Evolutionary conservation across 2,797 vertebrate species (phyloP), one percentile per base, ranked within the genome.

Genomic region (Brachymystax lenok): DNA sequence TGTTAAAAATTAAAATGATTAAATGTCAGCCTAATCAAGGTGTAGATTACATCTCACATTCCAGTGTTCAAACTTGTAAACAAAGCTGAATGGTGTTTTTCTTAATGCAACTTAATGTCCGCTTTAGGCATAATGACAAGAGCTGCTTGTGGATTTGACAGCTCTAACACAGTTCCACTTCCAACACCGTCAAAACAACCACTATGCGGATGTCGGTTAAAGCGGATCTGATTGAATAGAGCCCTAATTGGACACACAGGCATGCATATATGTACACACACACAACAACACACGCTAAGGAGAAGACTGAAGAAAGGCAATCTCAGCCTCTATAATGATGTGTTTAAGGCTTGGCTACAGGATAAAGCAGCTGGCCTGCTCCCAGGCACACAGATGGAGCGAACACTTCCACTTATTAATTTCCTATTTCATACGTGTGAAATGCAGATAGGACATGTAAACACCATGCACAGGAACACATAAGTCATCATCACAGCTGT

Each of bases 361-460:
- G 52, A 61, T 28, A 17, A 68, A 63, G 30, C 72, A 74, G 12
- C 72, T 74, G 72, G 33, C 19, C 52, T 24, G 72, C 59, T 46
- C 21, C 72, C 33, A 74, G 30, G 56, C 72, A 46, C 33, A 40
- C 72, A 74, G 72, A 74, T 74, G 72, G 72, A 74, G 72, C 21
- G 30, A 68, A 30, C 7, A 68, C 28, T 30, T 16, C 63, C 27
- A 67, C 14, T 68, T 68, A 68, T 33, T 68, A 4, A 59, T 68
- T 68, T 17, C 21, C 8, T 68, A 19, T 27, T 63, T 7, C 59
- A 21, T 63, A 19, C 21, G 7, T 27, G 59, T 63, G 59, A 63
- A 12, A 63, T 63, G 21, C 21, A 24, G 59, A 24, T 13, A 63
- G 21, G 59, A 63, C 21, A 59, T 21, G 56, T 59, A 21, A 59